These are phyloP conservation scores for Varanus salvator DNA, from an alignment of 2,113 vertebrate genomes.

Conservation along the genomic window DNA sequence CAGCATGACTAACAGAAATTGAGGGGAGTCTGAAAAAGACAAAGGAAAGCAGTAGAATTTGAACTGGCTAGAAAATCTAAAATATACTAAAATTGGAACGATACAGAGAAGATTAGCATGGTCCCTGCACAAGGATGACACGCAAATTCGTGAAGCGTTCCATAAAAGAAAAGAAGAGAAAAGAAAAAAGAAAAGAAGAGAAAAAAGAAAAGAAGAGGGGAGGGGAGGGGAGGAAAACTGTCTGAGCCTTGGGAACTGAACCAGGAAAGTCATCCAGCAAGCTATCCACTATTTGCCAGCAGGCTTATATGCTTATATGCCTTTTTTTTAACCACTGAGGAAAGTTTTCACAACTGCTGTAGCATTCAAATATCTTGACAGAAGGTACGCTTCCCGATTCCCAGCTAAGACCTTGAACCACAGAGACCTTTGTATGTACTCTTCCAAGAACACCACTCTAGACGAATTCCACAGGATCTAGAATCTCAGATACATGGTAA, in stretches of 20 bases:
- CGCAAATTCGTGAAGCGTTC: too few species aligned
- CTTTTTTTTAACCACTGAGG: not conserved
- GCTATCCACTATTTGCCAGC: not conserved
- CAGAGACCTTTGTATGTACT: not conserved
- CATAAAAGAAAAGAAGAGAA: slow-evolving; percentile 91
- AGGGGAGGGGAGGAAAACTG: not conserved
- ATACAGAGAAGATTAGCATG: too few species aligned
- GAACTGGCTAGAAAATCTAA: too few species aligned
- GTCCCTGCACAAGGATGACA: too few species aligned
- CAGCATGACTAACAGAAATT: too few species aligned
- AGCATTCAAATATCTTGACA: not conserved
- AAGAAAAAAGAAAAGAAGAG: not conserved
- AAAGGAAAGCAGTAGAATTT: too few species aligned
- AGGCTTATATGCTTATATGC: not conserved
- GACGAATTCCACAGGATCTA: too few species aligned
- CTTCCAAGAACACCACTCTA: not conserved
- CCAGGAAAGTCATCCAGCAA: not conserved
- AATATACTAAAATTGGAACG: too few species aligned
- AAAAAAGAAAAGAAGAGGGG: not conserved
- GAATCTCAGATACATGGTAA: not conserved
- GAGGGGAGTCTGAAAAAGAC: too few species aligned
- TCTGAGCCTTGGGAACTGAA: not conserved
- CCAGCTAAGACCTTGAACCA: not conserved
- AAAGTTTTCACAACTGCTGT: not conserved
- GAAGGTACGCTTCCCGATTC: not conserved